Base-by-base conservation (phyloP, 2,888 invertebrate species). In the Euplexia lucipara region DNA sequence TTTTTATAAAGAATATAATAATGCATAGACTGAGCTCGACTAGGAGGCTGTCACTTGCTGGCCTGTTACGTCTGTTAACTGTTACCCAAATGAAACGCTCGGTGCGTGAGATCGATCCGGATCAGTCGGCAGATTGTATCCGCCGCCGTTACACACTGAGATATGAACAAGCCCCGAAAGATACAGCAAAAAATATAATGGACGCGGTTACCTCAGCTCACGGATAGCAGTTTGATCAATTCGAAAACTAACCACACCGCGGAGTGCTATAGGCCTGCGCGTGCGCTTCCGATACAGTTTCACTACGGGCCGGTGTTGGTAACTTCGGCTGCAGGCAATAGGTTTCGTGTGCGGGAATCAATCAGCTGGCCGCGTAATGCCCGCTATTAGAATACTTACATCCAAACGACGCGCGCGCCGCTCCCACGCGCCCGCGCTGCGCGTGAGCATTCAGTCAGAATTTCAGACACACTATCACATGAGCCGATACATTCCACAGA, bases 371-470 rank as follows among this genome's bases (percentile, higher is more conserved):
- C 62, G 57, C 52, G 77, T 82, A 79, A 83, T 80, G 77, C 70
- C 62, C 66, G 67, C 75, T 69, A 82, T 83, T 82, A 79, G 64
- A 84, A 82, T 82, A 82, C 61, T 68, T 62, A 62, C 70, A 70
- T 68, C 68, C 64, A 72, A 84, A 82, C 79, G 73, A 75, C 41
- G 57, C 61, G 48, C 59, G 48, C 59, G 47, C 53, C 42, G 68
- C 70, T 68, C 63, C 68, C 68, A 64, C 70, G 49, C 45, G 42
- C 64, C 51, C 0, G 58, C 22, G 45, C 3, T 51, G 60, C 67
- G 60, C 41, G 41, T 53, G 52, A 60, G 20, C 35, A 5, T 32
- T 22, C 34, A n/a, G n/a, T n/a, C 12, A 3, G 14, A 32, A 18
- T 18, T 8, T 16, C 41, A 34, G 42, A 53, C 34, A 26, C 72